A percentile compares a stretch with the other conserved stretches of the same genome.
phyloP scores from a whole-genome alignment of 2,797 vertebrate species.

The Gymnothorax reevesii region DNA sequence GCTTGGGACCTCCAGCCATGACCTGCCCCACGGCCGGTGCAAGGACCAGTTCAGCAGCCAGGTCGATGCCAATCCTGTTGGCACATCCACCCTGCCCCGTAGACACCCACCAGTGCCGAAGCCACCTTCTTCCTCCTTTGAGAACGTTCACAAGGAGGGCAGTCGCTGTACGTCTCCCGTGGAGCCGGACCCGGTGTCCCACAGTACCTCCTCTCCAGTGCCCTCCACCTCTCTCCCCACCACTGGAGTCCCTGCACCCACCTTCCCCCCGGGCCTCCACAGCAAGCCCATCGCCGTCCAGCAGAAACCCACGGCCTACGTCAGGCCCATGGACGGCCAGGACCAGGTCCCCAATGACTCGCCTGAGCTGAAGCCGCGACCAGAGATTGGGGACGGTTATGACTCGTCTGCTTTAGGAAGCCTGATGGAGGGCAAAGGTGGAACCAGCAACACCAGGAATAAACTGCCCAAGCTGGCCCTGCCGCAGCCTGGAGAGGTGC shows the following conservation, averaged over 20 bases:
- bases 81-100: constrained; percentile 69
- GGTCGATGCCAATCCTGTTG: constrained; percentile 77
- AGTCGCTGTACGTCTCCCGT: constrained; percentile 78
- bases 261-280: constrained; percentile 82
- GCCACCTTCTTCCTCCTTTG: constrained; percentile 55
- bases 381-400: constrained; percentile 85
- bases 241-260: constrained; percentile 77
- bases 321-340: constrained; percentile 92
- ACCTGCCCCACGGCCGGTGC: constrained; percentile 77
- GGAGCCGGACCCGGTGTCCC: constrained; percentile 75
- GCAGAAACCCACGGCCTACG: constrained; percentile 91
- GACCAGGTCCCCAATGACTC: constrained; percentile 88
- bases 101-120: constrained; percentile 69
- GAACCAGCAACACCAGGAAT: constrained; percentile 78
- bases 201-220: constrained; percentile 79
- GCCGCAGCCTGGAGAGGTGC: constrained; percentile 89
- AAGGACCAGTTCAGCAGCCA: constrained; percentile 84
- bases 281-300: constrained; percentile 83
- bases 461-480: constrained; percentile 94
- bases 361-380: constrained; percentile 84
- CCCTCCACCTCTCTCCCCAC: constrained; percentile 90
- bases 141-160: constrained; percentile 74
- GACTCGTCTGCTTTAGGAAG: constrained; percentile 80
- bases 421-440: constrained; percentile 79
- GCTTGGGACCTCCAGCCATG: constrained; percentile 70